A percentile compares a stretch with the other conserved stretches of the same genome.
These are phyloP conservation scores for Drosophila emarginata DNA, from an alignment of 2,888 invertebrate genomes.

Conservation along the genomic window DNA sequence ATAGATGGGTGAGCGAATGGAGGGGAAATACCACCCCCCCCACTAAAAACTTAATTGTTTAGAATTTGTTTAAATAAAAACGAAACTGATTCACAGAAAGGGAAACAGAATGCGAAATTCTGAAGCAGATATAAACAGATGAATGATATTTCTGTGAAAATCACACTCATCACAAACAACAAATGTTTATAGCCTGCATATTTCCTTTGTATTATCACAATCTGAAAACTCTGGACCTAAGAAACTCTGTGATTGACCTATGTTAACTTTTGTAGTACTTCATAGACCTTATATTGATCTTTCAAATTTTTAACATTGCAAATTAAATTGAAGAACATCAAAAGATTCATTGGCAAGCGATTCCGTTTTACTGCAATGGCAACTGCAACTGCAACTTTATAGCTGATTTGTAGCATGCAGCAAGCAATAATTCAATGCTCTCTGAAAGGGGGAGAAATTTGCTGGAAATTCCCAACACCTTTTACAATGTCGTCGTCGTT, in stretches of 20 bases:
- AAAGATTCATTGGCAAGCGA: neutral
- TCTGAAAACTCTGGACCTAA: neutral
- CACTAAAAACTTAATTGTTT: too few species aligned
- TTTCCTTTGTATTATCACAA: neutral
- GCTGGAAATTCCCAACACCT: constrained; percentile 71
- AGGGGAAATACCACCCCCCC: neutral
- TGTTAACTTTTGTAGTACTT: too few species aligned
- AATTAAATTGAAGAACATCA: constrained; percentile 39
- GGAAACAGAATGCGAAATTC: neutral
- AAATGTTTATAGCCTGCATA: neutral
- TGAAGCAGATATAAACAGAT: neutral
- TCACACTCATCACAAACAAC: neutral
- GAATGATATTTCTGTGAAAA: neutral
- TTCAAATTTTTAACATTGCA: constrained; percentile 31
- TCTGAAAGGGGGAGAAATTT: constrained; percentile 46
- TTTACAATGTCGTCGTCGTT: constrained; percentile 58
- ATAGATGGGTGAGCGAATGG: too few species aligned
- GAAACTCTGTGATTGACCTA: too few species aligned
- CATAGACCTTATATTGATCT: too few species aligned
- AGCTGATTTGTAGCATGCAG: constrained; percentile 72
- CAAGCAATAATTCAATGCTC: constrained; percentile 73
- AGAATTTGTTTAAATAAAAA: neutral
- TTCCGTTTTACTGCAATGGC: constrained; percentile 46
- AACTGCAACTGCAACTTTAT: constrained; percentile 37
- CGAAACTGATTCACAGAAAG: neutral